phyloP scores from a whole-genome alignment of 2,113 vertebrate species.

The Guaruba guarouba region DNA sequence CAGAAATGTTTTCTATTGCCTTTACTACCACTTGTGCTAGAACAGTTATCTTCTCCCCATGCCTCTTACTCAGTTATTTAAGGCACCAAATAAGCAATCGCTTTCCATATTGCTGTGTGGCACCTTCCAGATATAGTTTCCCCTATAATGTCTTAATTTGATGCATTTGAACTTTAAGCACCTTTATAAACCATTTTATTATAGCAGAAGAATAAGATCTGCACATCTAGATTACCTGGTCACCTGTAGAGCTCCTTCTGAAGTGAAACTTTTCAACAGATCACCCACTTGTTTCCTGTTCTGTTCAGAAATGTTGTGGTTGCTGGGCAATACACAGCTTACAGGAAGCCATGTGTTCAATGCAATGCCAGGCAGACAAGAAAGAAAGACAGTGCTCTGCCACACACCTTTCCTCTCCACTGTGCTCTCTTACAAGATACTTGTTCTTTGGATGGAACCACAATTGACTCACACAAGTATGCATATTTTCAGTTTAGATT shows the following conservation, averaged over 20 bases:
- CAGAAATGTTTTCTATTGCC: not conserved
- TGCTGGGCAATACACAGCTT: not conserved
- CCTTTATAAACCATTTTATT: not conserved
- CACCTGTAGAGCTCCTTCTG: not conserved
- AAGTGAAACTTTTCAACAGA: not conserved
- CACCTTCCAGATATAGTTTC: not conserved
- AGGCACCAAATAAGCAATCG: not conserved
- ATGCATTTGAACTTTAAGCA: not conserved
- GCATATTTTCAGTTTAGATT: not conserved
- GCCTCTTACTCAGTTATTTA: not conserved
- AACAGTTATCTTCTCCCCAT: not conserved
- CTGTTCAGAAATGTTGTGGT: not conserved
- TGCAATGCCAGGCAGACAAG: not conserved
- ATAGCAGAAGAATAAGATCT: not conserved
- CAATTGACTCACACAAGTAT: not conserved
- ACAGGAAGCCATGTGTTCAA: rapidly evolving
- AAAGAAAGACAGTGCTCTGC: not conserved
- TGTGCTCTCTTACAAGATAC: not conserved
- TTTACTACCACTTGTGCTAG: not conserved
- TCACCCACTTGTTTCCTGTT: not conserved
- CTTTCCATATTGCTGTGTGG: not conserved
- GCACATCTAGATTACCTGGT: not conserved
- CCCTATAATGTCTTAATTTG: not conserved
- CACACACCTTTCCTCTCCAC: not conserved
- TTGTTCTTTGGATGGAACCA: not conserved